Evolutionary conservation across 2,888 invertebrate genomes (phyloP).

Genomic region (Drosophila acutilabella): DNA sequence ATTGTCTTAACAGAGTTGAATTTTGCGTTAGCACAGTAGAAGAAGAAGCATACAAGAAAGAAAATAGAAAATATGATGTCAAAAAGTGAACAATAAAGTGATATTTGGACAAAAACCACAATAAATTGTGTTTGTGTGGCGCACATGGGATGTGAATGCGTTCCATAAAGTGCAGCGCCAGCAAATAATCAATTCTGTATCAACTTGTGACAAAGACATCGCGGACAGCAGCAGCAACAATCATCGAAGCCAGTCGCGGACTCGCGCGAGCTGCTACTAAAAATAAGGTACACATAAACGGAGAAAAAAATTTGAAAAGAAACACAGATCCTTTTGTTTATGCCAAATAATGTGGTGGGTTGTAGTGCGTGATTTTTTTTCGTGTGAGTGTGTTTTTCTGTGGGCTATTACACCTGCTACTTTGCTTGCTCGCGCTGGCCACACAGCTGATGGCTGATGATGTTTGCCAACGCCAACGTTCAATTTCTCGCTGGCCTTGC

Average conservation of each 20-base stretch:
- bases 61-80: conserved; percentile 71
- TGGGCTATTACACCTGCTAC: conserved; percentile 13
- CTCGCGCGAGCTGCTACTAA: conserved; percentile 38
- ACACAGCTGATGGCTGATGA: conserved; percentile 36
- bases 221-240: conserved; percentile 43
- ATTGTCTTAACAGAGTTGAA: conserved; percentile 32
- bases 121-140: conserved; percentile 41
- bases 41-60: conserved; percentile 58
- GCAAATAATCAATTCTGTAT: conserved; percentile 33
- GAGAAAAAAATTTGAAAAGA: conserved; percentile 3
- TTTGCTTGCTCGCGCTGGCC: conserved; percentile 8
- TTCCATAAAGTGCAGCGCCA: conserved; percentile 40
- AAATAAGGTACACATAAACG: conserved; percentile 65
- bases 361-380: background rate
- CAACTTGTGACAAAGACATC: conserved; percentile 51
- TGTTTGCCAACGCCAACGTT: conserved; percentile 34
- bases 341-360: conserved; percentile 4
- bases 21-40: conserved; percentile 37
- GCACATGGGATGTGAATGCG: conserved; percentile 49
- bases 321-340: conserved; percentile 34
- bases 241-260: conserved; percentile 42
- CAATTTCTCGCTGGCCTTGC: conserved; percentile 59
- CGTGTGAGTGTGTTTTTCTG: background rate
- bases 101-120: conserved; percentile 42
- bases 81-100: conserved; percentile 67